Evolutionary conservation across 1,140 invertebrate genomes (phyloP).

Genomic region (Zelostemma sp.): DNA sequence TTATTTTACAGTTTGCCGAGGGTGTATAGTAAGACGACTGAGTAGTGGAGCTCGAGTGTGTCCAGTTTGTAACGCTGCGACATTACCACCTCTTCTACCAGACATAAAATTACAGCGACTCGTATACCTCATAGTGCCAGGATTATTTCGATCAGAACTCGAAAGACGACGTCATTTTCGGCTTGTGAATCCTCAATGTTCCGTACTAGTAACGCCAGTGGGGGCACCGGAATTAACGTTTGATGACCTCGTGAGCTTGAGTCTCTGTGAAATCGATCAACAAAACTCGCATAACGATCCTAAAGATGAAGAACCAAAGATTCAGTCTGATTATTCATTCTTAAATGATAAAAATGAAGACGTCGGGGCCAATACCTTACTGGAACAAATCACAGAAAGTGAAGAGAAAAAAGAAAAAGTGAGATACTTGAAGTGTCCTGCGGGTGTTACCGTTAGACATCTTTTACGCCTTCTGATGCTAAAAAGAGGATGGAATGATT

Average conservation of each 20-base stretch:
- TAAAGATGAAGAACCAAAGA: conserved; percentile 16
- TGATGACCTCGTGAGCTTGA: conserved; percentile 63
- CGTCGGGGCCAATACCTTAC: conserved; percentile 11
- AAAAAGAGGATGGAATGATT: conserved; percentile 63
- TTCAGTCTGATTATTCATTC: conserved; percentile 5
- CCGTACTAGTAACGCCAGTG: conserved; percentile 43
- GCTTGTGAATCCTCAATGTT: conserved; percentile 57
- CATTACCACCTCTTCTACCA: conserved; percentile 71
- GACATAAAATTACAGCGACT: conserved; percentile 80
- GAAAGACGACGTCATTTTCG: conserved; percentile 60
- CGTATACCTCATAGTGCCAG: conserved; percentile 83
- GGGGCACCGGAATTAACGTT: conserved; percentile 58
- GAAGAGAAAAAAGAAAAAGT: conserved; percentile 33
- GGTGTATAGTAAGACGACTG: conserved; percentile 90
- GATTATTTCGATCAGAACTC: conserved; percentile 70
- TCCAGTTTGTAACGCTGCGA: conserved; percentile 63
- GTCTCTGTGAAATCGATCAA: conserved; percentile 50
- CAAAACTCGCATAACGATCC: conserved; percentile 20
- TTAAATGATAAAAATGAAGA: conserved; percentile 1
- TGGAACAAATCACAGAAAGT: conserved; percentile 17
- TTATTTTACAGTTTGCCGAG: conserved; percentile 82
- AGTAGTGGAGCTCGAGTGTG: conserved; percentile 77
- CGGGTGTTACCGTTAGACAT: conserved; percentile 62
- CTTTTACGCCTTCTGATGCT: conserved; percentile 59
- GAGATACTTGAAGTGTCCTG: conserved; percentile 62